phyloP scores from a whole-genome alignment of 2,888 invertebrate genomes.

The Eilema sororculum region DNA sequence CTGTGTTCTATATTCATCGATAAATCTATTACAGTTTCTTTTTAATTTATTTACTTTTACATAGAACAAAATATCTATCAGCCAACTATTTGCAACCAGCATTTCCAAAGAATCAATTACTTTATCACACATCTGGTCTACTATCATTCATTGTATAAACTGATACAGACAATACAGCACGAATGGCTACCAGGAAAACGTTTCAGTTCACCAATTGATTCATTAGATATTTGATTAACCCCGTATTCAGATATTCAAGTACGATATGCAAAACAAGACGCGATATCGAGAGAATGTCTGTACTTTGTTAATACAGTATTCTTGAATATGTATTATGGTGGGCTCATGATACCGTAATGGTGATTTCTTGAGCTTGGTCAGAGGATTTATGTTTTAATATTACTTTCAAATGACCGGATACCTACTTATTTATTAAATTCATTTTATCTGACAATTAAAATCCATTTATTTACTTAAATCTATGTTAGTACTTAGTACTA shows the following conservation, averaged over 20 bases:
- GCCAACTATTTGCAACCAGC: neutral
- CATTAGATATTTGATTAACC: slow-evolving; percentile 81
- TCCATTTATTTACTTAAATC: too few relatives aligned
- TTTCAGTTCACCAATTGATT: slow-evolving; percentile 73
- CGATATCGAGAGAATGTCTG: slow-evolving; percentile 58
- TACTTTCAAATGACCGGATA: neutral
- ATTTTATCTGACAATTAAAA: too few relatives aligned
- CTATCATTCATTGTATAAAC: slow-evolving; percentile 26
- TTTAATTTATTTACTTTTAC: neutral
- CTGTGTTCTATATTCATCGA: neutral
- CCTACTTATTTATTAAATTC: too few relatives aligned
- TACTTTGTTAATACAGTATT: neutral
- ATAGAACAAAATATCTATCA: neutral
- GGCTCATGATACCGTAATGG: neutral
- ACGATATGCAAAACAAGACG: slow-evolving; percentile 76
- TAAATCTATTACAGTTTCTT: neutral
- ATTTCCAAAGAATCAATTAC: slow-evolving; percentile 40
- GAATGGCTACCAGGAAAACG: slow-evolving; percentile 54
- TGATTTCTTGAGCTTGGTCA: neutral
- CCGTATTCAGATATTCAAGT: slow-evolving; percentile 65
- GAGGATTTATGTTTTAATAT: neutral
- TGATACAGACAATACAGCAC: slow-evolving; percentile 39
- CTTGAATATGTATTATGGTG: slow-evolving; percentile 2
- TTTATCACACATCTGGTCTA: slow-evolving; percentile 34
- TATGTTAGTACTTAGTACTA: too few relatives aligned